Evolutionary conservation across 2,797 vertebrate genomes (phyloP), one percentile per base, ranked within the genome.

Genomic region (Hydrolagus colliei): DNA sequence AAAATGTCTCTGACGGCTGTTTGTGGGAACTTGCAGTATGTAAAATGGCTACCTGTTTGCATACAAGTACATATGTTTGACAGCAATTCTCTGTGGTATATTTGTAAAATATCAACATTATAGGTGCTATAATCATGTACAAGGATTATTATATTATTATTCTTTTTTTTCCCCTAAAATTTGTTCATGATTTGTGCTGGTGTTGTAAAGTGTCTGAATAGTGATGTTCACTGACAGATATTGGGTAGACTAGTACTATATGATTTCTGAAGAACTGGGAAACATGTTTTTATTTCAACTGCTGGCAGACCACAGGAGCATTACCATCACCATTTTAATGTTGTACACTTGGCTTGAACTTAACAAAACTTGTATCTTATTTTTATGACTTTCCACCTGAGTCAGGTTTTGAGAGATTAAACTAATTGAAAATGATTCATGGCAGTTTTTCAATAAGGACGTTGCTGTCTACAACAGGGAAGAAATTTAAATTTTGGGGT

Each of bases 361-460:
- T 71, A 20, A 11, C 11, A 61, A 20, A 11, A 52, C 27, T 71
- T 67, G 16, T 41, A 35, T 9, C 65, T 65, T 4, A 59, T n/a
- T 63, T 79, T 84, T 84, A 84, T 84, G 27, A 68, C 10, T 12
- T n/a, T 84, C 13, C 62, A 63, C 65, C 13, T 79, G 14, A 52
- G 41, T 52, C 41, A 52, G 41, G 4, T 18, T 8, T 65, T 65
- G 18, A 7, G 41, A 41, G 6, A 68, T 71, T 68, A 41, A 68
- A 68, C 12, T 77, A 16, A 76, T 32, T 76, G 18, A 84, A 84
- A 84, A 10, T 13, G 41, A 71, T 68, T 8, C 52, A 14, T 68
- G 68, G 22, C 41, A 41, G n/a, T 41, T 71, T 68, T 68, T 59
- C 35, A 16, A 68, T 32, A 68, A 41, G 79, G 16, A 10, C 32